Evolutionary conservation across 2,113 vertebrate species (phyloP).

Genomic region (Gnathonemus longibarbis): DNA sequence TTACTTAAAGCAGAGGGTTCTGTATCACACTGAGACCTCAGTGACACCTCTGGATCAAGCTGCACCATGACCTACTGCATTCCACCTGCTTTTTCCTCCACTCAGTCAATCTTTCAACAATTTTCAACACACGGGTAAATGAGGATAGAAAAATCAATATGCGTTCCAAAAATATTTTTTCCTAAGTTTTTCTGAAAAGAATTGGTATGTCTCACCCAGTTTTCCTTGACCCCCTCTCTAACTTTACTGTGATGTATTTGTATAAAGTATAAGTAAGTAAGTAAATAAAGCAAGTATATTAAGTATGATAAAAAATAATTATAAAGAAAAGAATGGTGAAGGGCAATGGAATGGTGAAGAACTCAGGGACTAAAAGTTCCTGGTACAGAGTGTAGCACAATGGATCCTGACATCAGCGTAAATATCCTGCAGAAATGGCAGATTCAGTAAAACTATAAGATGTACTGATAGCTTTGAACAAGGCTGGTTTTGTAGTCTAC

Average conservation of each 20-base stretch:
- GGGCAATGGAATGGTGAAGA: not conserved
- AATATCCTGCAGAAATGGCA: not conserved
- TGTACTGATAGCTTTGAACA: not conserved
- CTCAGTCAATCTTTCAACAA: not conserved
- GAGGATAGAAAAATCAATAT: not conserved
- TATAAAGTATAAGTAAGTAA: not conserved
- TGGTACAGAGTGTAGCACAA: not conserved
- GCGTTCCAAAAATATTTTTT: not conserved
- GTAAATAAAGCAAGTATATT: not conserved
- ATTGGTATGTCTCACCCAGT: not conserved
- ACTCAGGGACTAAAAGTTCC: not conserved
- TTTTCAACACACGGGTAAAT: not conserved
- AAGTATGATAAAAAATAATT: not conserved
- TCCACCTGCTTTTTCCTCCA: not conserved
- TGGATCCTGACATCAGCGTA: not conserved
- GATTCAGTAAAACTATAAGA: not conserved
- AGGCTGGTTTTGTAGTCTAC: not conserved
- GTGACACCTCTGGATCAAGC: not conserved
- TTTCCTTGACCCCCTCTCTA: not conserved
- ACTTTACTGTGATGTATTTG: not conserved
- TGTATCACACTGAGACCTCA: not conserved
- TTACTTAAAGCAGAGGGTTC: not conserved
- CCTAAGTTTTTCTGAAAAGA: not conserved
- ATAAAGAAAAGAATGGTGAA: not conserved
- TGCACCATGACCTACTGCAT: not conserved